Evolutionary conservation across 2,797 vertebrate species (phyloP), one percentile per base, ranked within the genome.

Genomic region (Antennarius maculatus): DNA sequence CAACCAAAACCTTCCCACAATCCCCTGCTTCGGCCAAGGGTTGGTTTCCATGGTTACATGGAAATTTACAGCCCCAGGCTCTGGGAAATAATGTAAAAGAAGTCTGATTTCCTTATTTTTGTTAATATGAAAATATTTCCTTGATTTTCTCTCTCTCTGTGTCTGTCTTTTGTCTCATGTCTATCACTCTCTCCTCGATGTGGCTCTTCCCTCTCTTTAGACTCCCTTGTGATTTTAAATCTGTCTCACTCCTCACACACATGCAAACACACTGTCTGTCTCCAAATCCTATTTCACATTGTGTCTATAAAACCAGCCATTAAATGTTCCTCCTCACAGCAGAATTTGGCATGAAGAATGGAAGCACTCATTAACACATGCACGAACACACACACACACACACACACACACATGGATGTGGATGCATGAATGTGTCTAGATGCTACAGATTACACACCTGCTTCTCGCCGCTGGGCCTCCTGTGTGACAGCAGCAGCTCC

Each of bases 401-500:
- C 48, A 53, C 48, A 69, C 45, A 6, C 3, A 42, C 7, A 27
- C 3, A 49, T 37, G 57, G 31, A 71, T 23, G 43, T 16, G 7
- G 29, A 48, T 39, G 10, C 23, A 23, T 1, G 23, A 23, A 23
- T 23, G 23, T 23, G 23, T 23, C 23, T 23, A 23, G 23, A 23
- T 23, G 23, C 23, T 23, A 23, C 23, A 23, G 23, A 23, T 23
- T 23, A 59, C 69, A n/a, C 49, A 91, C 97, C 96, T 97, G 96
- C 18, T 97, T 97, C 82, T 98, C 97, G 37, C 96, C 94, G 5
- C 95, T 97, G 3, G 96, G 95, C 69, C 94, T 89, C 61, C 95
- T 84, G 90, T 98, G 96, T 7, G 94, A 96, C 88, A 98, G 93
- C 81, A 98, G 95, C 77, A 98, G 93, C 85, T 98, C 96, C 90